Base-by-base conservation (phyloP, 2,797 vertebrate genomes). In the Gambelia wislizenii region DNA sequence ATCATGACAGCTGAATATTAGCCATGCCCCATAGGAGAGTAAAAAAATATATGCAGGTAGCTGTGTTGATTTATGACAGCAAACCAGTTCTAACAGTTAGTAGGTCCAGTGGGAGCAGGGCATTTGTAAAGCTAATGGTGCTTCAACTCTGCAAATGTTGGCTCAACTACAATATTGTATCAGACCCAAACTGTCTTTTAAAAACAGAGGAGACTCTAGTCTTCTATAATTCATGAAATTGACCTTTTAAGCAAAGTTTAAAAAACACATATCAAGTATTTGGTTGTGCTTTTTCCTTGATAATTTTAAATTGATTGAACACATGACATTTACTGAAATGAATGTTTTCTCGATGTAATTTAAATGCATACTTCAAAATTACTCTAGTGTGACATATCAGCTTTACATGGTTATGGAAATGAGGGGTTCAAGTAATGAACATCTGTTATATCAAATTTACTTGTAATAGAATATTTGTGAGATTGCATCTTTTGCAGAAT, bases 321-420 rank as follows among this genome's bases (percentile, higher is more conserved):
- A 90, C 90, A 94, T 92, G 92, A 90, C 72, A 94, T 95, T 94
- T 92, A 91, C 69, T 52, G 2, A 92, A 76, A 79, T 5, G 75
- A 1, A 90, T 42, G 84, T 89, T 67, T 36, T 78, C 39, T 86
- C 74, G 74, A 6, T 90, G 22, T 2, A 27, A 1, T 91, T 89
- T 6, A 64, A 92, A 89, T 72, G 80, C 25, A 0, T 1, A n/a
- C 84, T 92, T 74, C 78, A 67, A 79, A 74, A 52, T 30, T 49
- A 47, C n/a, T 47, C 36, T 5, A 14, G 30, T 42, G 56, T 78
- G 92, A 91, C 67, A 92, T 87, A 96, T 93, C 83, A 88, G 54
- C 87, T 16, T 56, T 92, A 39, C 87, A 33, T 9, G 8, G 0
- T 85, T 92, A 77, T 33, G 72, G 89, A 79, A 89, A 91, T 89